phyloP scores from a whole-genome alignment of 2,888 invertebrate genomes.

The Lycaena phlaeas region DNA sequence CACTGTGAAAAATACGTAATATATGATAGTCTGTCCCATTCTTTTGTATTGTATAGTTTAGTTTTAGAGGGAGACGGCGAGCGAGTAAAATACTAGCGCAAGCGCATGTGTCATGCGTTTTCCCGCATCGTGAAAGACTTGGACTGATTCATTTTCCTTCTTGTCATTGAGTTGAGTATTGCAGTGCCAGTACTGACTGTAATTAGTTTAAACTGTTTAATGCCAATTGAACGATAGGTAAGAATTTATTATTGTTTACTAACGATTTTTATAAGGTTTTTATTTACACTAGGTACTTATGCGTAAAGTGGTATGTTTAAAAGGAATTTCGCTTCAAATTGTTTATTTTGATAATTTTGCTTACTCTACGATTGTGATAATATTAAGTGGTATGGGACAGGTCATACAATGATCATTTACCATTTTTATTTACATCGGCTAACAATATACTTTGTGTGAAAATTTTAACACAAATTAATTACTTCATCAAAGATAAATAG shows the following conservation, averaged over 20 bases:
- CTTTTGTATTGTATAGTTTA: neutral
- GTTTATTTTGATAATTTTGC: too few relatives aligned
- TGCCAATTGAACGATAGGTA: neutral
- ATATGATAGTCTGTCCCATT: neutral
- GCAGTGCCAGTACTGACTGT: neutral
- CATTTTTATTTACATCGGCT: too few relatives aligned
- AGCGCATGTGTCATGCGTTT: neutral
- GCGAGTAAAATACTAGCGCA: neutral
- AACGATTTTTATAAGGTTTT: neutral
- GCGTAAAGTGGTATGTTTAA: too few relatives aligned
- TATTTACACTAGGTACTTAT: neutral
- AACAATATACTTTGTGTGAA: too few relatives aligned
- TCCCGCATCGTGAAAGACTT: too few relatives aligned
- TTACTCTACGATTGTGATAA: too few relatives aligned
- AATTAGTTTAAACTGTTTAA: neutral
- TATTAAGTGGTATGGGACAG: too few relatives aligned
- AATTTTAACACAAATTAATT: too few relatives aligned
- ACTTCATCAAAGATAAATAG: too few relatives aligned
- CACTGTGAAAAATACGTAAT: too few relatives aligned
- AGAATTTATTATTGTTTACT: neutral
- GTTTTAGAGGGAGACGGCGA: neutral
- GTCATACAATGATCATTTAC: too few relatives aligned
- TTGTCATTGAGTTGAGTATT: neutral
- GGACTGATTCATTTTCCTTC: neutral
- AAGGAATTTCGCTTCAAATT: too few relatives aligned